Evolutionary conservation across 1,140 invertebrate genomes (phyloP), one percentile per base, ranked within the genome.

Genomic region (Uloborus diversus): DNA sequence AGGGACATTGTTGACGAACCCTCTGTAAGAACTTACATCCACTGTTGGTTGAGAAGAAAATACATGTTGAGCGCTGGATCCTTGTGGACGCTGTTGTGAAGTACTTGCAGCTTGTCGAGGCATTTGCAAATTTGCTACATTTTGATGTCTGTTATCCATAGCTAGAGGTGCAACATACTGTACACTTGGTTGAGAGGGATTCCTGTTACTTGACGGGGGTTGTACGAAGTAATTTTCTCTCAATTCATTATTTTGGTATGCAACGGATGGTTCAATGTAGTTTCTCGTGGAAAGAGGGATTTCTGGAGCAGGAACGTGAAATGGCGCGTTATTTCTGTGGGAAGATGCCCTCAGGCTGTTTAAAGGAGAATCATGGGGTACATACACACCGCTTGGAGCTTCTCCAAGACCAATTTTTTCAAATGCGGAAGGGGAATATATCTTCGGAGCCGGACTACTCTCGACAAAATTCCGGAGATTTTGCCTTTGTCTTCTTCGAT

Each of bases 351-450:
- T 66, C 3, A 79, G n/a, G 30, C 30, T 28, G 35, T 79, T 69
- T 25, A 79, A 28, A 20, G 69, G n/a, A 47, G 76, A 79, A 61
- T 79, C 65, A 32, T 79, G 64, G 20, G 76, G 76, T 11, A 79
- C 28, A 25, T 69, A 79, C 9, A 79, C 56, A 11, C 76, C 76
- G 33, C n/a, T 30, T 7, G 76, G 76, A 7, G 76, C 76, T 69
- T 79, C 33, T 23, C 76, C 76, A 20, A 79, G 28, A 0, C 56
- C 27, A 49, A 79, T 61, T 4, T 68, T 79, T 69, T 79, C 76
- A 27, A 79, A 79, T 11, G 27, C 37, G 5, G 76, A 79, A 20
- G 51, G 64, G 11, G 53, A 47, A 33, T 69, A 79, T n/a, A 30
- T 4, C 49, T n/a, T 27, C 42, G 75, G 71, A 27, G 59, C 14